These are phyloP conservation scores for Drosophila pachea DNA, from an alignment of 1,140 invertebrate species.

Conservation along the genomic window DNA sequence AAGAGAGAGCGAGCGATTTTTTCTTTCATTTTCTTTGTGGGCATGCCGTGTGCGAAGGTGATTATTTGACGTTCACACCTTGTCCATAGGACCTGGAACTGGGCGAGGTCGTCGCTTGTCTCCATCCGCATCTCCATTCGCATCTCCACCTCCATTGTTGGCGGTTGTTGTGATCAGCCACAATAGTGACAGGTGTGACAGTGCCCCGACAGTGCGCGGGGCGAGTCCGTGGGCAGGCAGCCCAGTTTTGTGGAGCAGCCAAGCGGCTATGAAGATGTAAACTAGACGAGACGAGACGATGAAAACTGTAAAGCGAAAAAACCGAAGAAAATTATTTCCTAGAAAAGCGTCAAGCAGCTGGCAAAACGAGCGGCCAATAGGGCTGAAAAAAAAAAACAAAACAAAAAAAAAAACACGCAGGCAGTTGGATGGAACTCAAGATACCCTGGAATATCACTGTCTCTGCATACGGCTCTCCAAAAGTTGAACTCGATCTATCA, in stretches of 20 bases:
- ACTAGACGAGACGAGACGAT: constrained; percentile 59
- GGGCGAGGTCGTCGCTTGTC: constrained; percentile 37
- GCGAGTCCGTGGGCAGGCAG: not conserved
- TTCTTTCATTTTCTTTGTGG: constrained; percentile 12
- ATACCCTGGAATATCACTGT: constrained; percentile 45
- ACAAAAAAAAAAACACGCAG: constrained; percentile 14
- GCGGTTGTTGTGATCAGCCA: constrained; percentile 75
- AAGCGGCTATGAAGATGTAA: constrained; percentile 68
- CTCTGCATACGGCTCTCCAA: too few relatives aligned
- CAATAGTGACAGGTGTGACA: constrained; percentile 76
- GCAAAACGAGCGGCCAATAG: constrained; percentile 5
- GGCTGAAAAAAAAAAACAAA: constrained; percentile 8
- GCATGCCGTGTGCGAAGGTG: constrained; percentile 63
- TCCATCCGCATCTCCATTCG: constrained; percentile 2
- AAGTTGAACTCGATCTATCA: too few relatives aligned
- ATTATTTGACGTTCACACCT: constrained; percentile 77
- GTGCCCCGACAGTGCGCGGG: constrained; percentile 46
- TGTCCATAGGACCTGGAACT: constrained; percentile 42
- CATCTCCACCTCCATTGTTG: constrained; percentile 39
- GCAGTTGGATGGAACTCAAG: constrained; percentile 16
- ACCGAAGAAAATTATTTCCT: constrained; percentile 67
- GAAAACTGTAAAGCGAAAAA: constrained; percentile 43
- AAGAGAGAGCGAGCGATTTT: too few relatives aligned
- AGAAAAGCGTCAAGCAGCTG: constrained; percentile 53
- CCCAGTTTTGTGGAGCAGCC: constrained; percentile 33